These are phyloP conservation scores for Macrosiphum euphorbiae DNA, from an alignment of 2,888 invertebrate species.

Conservation along the genomic window DNA sequence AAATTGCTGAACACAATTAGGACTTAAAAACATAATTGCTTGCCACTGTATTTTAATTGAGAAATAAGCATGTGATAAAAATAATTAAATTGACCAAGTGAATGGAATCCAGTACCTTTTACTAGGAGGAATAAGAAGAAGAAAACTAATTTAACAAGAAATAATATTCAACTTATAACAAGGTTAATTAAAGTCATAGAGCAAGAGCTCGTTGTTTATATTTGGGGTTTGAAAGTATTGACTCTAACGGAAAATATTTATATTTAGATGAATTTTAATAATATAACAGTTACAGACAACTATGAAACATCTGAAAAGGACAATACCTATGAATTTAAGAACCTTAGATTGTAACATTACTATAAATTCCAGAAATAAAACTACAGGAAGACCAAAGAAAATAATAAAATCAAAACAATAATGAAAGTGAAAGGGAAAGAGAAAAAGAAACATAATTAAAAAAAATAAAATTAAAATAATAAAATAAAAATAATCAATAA, in stretches of 20 bases:
- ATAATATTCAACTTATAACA: conserved; percentile 4
- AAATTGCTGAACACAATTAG: conserved; percentile 9
- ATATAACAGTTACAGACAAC: neutral
- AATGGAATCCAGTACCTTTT: conserved; percentile 52
- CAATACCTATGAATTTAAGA: neutral
- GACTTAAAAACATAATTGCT: neutral
- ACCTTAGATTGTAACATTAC: neutral
- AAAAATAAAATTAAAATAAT: neutral
- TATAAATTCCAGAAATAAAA: neutral
- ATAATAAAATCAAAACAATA: conserved; percentile 19
- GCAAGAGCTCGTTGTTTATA: neutral
- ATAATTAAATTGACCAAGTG: neutral
- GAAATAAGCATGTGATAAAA: neutral
- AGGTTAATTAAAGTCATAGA: conserved; percentile 1
- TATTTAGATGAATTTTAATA: neutral
- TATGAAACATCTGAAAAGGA: neutral
- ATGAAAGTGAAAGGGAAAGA: neutral
- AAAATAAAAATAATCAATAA: neutral
- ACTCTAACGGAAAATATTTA: neutral
- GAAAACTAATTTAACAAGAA: neutral
- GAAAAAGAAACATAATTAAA: conserved; percentile 14
- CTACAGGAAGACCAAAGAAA: conserved; percentile 23
- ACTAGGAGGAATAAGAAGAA: neutral
- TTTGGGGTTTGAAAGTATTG: neutral
- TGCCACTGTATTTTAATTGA: neutral